A percentile compares a stretch with the other conserved stretches of the same genome.
Conservation (phyloP, 1,140 invertebrate species). For the Coptotermes formosanus region DNA sequence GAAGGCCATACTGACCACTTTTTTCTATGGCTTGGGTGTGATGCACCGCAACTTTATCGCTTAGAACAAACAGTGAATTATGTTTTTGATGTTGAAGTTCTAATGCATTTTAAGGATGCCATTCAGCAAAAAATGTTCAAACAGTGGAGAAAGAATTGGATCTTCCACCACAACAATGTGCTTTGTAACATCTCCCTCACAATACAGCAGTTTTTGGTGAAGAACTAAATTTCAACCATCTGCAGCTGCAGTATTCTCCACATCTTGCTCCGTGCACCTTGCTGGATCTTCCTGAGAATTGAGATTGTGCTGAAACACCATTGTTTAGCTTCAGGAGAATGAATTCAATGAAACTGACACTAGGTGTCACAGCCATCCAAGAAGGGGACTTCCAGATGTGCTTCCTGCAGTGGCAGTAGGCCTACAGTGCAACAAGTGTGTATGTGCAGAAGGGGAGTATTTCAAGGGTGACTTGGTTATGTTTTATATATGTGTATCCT, state of each 20-base stretch:
- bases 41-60: no score
- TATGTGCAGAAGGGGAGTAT: background rate
- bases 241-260: slow-evolving; percentile 42
- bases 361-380: background rate
- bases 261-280: slow-evolving; percentile 40
- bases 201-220: slow-evolving; percentile 37
- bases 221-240: slow-evolving; percentile 38
- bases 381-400: slow-evolving; percentile 27
- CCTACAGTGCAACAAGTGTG: slow-evolving; percentile 10
- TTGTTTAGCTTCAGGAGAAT: slow-evolving; percentile 37
- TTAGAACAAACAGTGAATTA: no score
- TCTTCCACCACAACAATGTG: slow-evolving; percentile 45
- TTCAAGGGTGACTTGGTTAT: no score
- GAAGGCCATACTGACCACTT: no score
- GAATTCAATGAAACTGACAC: slow-evolving; percentile 33
- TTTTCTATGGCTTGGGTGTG: no score
- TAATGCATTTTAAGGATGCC: no score
- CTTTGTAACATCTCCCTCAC: slow-evolving; percentile 38
- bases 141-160: slow-evolving; percentile 31
- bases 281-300: slow-evolving; percentile 40
- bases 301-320: slow-evolving; percentile 39
- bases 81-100: no score
- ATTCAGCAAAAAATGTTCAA: background rate
- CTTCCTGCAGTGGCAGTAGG: slow-evolving; percentile 34
- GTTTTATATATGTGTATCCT: no score